These are phyloP conservation scores for Melangyna quadrimaculata DNA, from an alignment of 2,888 invertebrate species.

Conservation along the genomic window DNA sequence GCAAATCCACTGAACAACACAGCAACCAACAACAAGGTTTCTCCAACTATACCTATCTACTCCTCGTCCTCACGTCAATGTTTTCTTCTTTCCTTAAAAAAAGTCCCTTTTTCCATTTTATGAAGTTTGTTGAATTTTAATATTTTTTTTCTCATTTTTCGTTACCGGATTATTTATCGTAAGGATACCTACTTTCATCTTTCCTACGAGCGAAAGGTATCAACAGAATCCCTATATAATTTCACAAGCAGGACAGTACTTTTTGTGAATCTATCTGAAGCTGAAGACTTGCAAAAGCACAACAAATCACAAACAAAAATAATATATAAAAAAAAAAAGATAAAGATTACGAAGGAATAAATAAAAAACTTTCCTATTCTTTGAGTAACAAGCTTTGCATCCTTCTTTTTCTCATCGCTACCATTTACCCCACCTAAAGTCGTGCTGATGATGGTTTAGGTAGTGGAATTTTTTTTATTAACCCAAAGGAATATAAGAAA, in stretches of 20 bases:
- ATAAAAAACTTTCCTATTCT: conserved; percentile 63
- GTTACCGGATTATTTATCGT: conserved; percentile 66
- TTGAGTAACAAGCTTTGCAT: conserved; percentile 69
- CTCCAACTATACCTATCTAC: too few relatives aligned
- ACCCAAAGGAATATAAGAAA: conserved; percentile 18
- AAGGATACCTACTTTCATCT: conserved; percentile 53
- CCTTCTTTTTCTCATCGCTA: background rate
- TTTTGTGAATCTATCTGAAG: conserved; percentile 67
- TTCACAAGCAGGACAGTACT: conserved; percentile 53
- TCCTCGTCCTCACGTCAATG: too few relatives aligned
- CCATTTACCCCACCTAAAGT: background rate
- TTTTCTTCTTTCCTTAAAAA: background rate
- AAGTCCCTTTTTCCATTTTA: background rate
- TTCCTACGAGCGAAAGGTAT: conserved; percentile 21
- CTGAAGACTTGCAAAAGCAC: conserved; percentile 63
- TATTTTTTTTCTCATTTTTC: conserved; percentile 32
- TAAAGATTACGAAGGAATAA: conserved; percentile 14
- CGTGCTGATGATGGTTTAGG: background rate
- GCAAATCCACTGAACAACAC: conserved; percentile 48
- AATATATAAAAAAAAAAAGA: background rate
- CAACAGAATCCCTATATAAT: conserved; percentile 41
- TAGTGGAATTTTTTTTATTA: conserved; percentile 31
- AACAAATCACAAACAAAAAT: conserved; percentile 19
- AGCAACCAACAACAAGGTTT: too few relatives aligned
- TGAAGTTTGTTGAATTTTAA: conserved; percentile 43